phyloP scores from a whole-genome alignment of 2,113 vertebrate genomes.

The Amblyopsis rosae region DNA sequence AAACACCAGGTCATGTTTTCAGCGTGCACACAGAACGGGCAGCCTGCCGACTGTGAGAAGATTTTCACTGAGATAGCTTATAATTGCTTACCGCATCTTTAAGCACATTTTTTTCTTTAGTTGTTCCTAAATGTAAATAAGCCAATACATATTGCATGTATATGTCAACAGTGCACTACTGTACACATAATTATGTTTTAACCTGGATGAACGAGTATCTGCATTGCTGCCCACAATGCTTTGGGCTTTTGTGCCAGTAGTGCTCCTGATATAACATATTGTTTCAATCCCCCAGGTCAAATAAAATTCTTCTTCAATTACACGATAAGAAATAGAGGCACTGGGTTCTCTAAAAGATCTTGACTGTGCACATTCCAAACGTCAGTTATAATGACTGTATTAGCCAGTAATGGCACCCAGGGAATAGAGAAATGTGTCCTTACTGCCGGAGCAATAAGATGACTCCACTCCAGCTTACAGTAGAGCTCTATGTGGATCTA shows the following conservation, averaged over 20 bases:
- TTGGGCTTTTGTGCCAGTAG: neutral
- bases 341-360: slow-evolving; percentile 52
- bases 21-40: no score
- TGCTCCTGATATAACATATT: slow-evolving; percentile 3
- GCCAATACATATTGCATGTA: no score
- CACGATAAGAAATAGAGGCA: slow-evolving; percentile 28
- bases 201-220: neutral
- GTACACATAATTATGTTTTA: neutral
- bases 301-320: slow-evolving; percentile 10
- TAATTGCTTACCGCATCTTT: no score
- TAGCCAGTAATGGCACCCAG: slow-evolving; percentile 52
- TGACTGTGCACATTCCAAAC: slow-evolving; percentile 56
- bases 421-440: slow-evolving; percentile 58
- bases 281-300: slow-evolving; percentile 18
- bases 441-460: slow-evolving; percentile 56
- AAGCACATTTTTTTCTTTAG: no score
- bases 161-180: neutral
- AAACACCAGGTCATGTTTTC: no score
- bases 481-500: slow-evolving; percentile 54
- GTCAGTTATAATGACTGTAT: slow-evolving; percentile 64
- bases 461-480: slow-evolving; percentile 53
- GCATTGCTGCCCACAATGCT: neutral
- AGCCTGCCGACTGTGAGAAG: no score
- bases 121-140: no score
- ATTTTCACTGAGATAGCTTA: no score